Evolutionary conservation across 2,888 invertebrate species (phyloP).

Genomic region (Pharmacophagus antenor): DNA sequence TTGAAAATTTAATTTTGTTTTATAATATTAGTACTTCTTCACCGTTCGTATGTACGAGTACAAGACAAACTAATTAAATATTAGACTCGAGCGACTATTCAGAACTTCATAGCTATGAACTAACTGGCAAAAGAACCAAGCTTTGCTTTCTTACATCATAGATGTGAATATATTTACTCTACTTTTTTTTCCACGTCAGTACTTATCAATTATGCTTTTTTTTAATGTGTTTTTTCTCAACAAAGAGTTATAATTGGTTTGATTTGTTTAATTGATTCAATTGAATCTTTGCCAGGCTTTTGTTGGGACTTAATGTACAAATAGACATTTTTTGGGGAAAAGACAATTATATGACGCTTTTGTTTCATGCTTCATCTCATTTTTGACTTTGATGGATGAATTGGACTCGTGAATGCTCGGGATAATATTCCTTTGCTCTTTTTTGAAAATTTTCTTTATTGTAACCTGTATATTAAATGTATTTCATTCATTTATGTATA

Average conservation of each 20-base stretch:
- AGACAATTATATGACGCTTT: slow-evolving; percentile 4
- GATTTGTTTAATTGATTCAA: neutral
- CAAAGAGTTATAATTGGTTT: neutral
- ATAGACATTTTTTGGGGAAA: neutral
- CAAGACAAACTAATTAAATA: slow-evolving; percentile 11
- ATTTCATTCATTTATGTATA: slow-evolving; percentile 4
- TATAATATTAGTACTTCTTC: neutral
- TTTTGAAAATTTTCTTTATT: neutral
- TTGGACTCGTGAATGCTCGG: slow-evolving; percentile 9
- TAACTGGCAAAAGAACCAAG: slow-evolving; percentile 4
- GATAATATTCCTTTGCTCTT: slow-evolving; percentile 9
- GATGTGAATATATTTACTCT: neutral
- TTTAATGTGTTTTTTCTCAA: too few relatives aligned
- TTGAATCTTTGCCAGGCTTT: neutral
- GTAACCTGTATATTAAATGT: slow-evolving; percentile 11
- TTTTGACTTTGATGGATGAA: slow-evolving; percentile 19
- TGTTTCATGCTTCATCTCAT: slow-evolving; percentile 14
- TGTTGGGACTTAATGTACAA: neutral
- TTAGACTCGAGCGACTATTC: slow-evolving; percentile 9
- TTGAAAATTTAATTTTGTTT: neutral
- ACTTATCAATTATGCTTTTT: too few relatives aligned
- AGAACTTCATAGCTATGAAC: neutral
- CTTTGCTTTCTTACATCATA: neutral
- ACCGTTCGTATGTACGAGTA: neutral
- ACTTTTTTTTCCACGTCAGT: neutral